Conservation (phyloP, 2,113 vertebrate genomes). For the Sinosuthora webbiana region DNA sequence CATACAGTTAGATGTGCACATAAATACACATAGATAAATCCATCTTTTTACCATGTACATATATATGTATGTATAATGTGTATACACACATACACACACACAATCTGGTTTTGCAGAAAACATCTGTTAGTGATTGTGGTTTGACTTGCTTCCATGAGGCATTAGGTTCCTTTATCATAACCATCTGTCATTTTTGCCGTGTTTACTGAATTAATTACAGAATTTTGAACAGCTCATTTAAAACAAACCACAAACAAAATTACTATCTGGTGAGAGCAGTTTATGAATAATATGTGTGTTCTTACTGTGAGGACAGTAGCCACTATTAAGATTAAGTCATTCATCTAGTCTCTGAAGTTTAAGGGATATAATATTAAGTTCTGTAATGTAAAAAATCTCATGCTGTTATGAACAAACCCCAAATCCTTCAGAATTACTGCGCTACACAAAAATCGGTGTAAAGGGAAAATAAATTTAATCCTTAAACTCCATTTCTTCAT, state of each 20-base stretch:
- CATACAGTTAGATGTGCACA: background rate
- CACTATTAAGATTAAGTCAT: conserved; percentile 20
- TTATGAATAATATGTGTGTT: conserved; percentile 17
- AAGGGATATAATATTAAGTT: background rate
- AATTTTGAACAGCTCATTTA: conserved; percentile 64
- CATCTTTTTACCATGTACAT: background rate
- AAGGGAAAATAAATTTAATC: background rate
- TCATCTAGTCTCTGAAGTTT: background rate
- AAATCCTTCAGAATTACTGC: background rate
- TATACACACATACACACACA: background rate
- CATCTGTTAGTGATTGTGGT: conserved; percentile 50
- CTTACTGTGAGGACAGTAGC: conserved; percentile 28
- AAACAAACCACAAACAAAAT: conserved; percentile 46
- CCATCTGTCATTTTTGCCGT: conserved; percentile 62
- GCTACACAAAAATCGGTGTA: background rate
- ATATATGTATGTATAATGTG: background rate
- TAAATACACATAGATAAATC: background rate
- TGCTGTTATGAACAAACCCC: background rate
- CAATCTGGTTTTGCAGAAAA: conserved; percentile 20
- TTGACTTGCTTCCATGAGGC: conserved; percentile 51
- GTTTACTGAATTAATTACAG: conserved; percentile 63
- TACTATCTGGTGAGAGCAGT: conserved; percentile 35
- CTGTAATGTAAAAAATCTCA: background rate
- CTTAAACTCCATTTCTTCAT: background rate
- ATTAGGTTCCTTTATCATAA: conserved; percentile 55